Evolutionary conservation across 2,113 vertebrate species (phyloP).

Genomic region (Hippocampus guttulatus): DNA sequence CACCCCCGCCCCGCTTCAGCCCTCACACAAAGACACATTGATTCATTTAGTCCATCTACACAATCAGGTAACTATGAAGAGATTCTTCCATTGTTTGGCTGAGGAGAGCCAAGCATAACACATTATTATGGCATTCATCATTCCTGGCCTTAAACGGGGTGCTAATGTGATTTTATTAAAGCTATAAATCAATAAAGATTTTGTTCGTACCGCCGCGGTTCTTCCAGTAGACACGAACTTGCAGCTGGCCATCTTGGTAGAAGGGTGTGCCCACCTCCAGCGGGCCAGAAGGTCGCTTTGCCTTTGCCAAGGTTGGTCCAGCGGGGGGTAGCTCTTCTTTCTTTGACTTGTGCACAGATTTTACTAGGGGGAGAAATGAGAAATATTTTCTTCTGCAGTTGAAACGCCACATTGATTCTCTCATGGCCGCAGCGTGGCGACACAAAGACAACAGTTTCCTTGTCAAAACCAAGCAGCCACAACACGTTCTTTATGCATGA

Average conservation of each 20-base stretch:
- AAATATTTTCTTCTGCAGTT: slow-evolving; percentile 45
- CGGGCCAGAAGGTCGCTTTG: slow-evolving; percentile 72
- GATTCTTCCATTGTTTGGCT: slow-evolving; percentile 34
- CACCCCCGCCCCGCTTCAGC: slow-evolving; percentile 21
- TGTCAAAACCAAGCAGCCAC: slow-evolving; percentile 34
- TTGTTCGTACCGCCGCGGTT: slow-evolving; percentile 79
- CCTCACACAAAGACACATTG: slow-evolving; percentile 53
- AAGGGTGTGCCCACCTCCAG: slow-evolving; percentile 88
- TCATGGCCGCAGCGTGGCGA: slow-evolving; percentile 45
- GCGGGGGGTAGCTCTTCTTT: slow-evolving; percentile 69
- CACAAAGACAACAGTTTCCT: slow-evolving; percentile 49
- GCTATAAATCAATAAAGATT: slow-evolving; percentile 35
- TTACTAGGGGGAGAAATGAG: slow-evolving; percentile 46
- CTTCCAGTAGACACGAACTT: slow-evolving; percentile 94
- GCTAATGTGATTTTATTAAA: slow-evolving; percentile 42
- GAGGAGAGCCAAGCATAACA: slow-evolving; percentile 41
- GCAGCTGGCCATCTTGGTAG: slow-evolving; percentile 87
- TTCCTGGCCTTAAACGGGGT: slow-evolving; percentile 34
- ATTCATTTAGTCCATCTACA: slow-evolving; percentile 48
- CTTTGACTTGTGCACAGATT: slow-evolving; percentile 58
- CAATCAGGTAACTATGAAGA: slow-evolving; percentile 31
- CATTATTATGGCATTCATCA: slow-evolving; percentile 38
- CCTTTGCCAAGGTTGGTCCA: slow-evolving; percentile 68
- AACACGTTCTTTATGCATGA: slow-evolving; percentile 36
- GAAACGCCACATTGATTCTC: slow-evolving; percentile 34